phyloP scores from a whole-genome alignment of 1,140 invertebrate species.

The Drosophila nikananu region DNA sequence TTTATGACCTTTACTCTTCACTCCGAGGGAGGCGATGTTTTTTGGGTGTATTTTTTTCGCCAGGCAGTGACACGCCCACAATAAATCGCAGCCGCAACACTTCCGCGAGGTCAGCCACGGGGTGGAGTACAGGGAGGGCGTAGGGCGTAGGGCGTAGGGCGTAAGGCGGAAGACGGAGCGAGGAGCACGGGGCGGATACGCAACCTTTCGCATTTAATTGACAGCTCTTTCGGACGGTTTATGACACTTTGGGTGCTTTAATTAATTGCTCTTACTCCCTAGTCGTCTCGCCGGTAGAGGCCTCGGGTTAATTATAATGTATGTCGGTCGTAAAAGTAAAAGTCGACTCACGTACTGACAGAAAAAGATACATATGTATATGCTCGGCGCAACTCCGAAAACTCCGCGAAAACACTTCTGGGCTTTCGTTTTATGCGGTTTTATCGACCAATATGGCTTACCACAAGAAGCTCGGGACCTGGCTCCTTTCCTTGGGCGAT shows the following conservation, averaged over 20 bases:
- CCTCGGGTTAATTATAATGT: constrained; percentile 74
- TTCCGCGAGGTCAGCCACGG: constrained; percentile 25
- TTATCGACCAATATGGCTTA: constrained; percentile 73
- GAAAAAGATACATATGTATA: neutral
- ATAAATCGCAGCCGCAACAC: constrained; percentile 43
- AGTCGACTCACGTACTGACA: constrained; percentile 61
- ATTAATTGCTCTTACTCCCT: constrained; percentile 68
- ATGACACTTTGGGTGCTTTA: constrained; percentile 72
- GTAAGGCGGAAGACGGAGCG: constrained; percentile 1
- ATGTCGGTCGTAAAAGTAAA: constrained; percentile 72
- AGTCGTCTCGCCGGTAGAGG: constrained; percentile 1
- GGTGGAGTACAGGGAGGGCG: constrained; percentile 1
- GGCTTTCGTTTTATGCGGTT: constrained; percentile 62
- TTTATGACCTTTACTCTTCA: constrained; percentile 48
- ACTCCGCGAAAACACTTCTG: constrained; percentile 35
- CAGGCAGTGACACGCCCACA: constrained; percentile 36
- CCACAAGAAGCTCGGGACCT: constrained; percentile 1
- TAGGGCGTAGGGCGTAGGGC: constrained; percentile 1
- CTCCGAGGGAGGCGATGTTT: constrained; percentile 1
- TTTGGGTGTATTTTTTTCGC: constrained; percentile 5
- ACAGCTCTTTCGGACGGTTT: constrained; percentile 54
- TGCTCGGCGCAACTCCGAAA: constrained; percentile 6
- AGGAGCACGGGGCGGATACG: constrained; percentile 10
- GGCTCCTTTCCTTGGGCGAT: constrained; percentile 16
- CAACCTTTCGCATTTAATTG: constrained; percentile 56